phyloP scores from a whole-genome alignment of 1,140 invertebrate species.

The Drosophila tani region DNA sequence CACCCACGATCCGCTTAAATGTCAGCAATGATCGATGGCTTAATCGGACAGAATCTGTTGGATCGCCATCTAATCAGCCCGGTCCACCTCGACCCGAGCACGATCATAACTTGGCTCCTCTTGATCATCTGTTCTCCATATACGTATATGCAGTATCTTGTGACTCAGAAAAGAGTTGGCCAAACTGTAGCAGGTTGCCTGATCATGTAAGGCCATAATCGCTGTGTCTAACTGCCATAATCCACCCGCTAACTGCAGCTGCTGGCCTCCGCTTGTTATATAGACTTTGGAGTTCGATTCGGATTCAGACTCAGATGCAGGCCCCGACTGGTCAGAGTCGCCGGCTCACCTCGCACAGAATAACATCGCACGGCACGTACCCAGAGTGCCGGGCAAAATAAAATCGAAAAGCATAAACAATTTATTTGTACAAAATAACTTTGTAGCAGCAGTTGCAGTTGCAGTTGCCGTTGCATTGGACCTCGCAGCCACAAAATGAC shows the following conservation, averaged over 20 bases:
- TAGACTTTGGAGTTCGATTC: constrained; percentile 15
- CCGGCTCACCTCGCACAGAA: constrained; percentile 64
- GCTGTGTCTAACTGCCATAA: constrained; percentile 41
- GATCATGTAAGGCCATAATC: constrained; percentile 69
- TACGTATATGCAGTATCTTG: not conserved
- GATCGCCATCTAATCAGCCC: constrained; percentile 41
- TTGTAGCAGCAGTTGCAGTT: constrained; percentile 49
- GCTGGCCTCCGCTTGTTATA: constrained; percentile 48
- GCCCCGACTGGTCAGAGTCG: constrained; percentile 23
- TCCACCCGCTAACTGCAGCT: constrained; percentile 70
- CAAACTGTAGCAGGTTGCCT: constrained; percentile 66
- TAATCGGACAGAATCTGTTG: constrained; percentile 38
- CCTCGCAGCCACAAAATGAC: constrained; percentile 68
- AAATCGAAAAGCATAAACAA: constrained; percentile 79
- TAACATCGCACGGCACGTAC: constrained; percentile 27
- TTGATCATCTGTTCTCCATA: constrained; percentile 28
- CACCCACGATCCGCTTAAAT: constrained; percentile 45
- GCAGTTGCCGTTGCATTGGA: constrained; percentile 26
- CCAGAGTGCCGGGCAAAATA: constrained; percentile 49
- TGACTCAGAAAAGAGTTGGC: constrained; percentile 52
- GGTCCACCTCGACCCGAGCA: constrained; percentile 55
- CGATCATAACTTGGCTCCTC: constrained; percentile 31
- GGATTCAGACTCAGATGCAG: constrained; percentile 10
- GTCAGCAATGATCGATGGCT: constrained; percentile 53
- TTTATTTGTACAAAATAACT: constrained; percentile 75